These are phyloP conservation scores for Ciconia maguari DNA, from an alignment of 2,113 vertebrate species.

Conservation along the genomic window DNA sequence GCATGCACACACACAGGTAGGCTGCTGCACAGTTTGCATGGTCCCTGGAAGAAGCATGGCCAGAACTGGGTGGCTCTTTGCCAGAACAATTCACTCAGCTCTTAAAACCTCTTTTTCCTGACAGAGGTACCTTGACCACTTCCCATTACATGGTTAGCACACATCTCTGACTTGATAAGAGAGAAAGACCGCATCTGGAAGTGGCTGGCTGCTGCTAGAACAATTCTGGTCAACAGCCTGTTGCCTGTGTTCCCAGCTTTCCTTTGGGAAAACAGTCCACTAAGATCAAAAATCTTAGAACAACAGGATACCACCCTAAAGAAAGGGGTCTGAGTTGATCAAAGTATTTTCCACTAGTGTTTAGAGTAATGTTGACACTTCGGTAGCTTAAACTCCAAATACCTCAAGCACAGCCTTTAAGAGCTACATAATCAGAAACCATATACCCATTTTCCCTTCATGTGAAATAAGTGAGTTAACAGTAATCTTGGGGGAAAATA, in stretches of 20 bases:
- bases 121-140: neutral
- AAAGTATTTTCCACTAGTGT: neutral
- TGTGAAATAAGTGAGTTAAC: neutral
- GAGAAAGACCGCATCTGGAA: neutral
- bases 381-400: neutral
- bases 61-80: neutral
- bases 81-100: neutral
- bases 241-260: neutral
- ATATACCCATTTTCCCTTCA: neutral
- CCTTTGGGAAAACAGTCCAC: neutral
- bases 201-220: neutral
- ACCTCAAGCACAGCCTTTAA: neutral
- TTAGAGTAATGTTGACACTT: neutral
- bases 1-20: accelerated
- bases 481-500: neutral
- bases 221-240: neutral
- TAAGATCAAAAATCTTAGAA: neutral
- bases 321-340: neutral
- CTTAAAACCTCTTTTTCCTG: neutral
- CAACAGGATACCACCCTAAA: neutral
- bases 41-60: neutral
- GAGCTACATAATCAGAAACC: neutral
- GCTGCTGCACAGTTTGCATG: neutral
- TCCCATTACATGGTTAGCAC: neutral
- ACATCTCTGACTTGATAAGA: neutral